Evolutionary conservation across 2,888 invertebrate genomes (phyloP).

Genomic region (Tribolium freemani): DNA sequence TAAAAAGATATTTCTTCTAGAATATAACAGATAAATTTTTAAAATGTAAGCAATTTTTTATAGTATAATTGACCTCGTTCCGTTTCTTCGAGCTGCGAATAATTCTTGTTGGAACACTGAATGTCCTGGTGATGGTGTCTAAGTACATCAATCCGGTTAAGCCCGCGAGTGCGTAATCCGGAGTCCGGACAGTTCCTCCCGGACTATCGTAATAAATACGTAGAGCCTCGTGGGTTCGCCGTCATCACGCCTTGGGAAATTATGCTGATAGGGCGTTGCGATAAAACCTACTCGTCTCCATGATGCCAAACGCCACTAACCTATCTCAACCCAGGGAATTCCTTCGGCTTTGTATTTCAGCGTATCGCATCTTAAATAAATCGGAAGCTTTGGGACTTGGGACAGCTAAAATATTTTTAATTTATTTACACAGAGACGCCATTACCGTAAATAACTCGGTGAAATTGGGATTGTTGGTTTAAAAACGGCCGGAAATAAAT

Average conservation of each 20-base stretch:
- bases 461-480: constrained; percentile 11
- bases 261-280: constrained; percentile 52
- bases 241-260: constrained; percentile 55
- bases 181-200: constrained; percentile 40
- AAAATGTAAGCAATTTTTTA: too few relatives aligned
- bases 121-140: too few relatives aligned
- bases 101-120: too few relatives aligned
- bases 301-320: constrained; percentile 48
- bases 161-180: constrained; percentile 48
- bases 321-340: constrained; percentile 46
- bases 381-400: constrained; percentile 6
- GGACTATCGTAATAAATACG: constrained; percentile 53
- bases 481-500: not conserved
- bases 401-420: constrained; percentile 28
- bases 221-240: constrained; percentile 42
- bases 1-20: too few relatives aligned
- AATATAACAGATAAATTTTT: too few relatives aligned
- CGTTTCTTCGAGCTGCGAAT: too few relatives aligned
- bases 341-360: constrained; percentile 20
- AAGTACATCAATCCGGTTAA: too few relatives aligned
- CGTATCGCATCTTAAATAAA: constrained; percentile 25
- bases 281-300: constrained; percentile 49
- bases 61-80: too few relatives aligned
- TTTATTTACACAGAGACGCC: constrained; percentile 21
- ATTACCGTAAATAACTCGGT: constrained; percentile 1